A percentile compares a stretch with the other conserved stretches of the same genome.
These are phyloP conservation scores for Anableps anableps DNA, from an alignment of 2,797 vertebrate genomes.

Conservation along the genomic window DNA sequence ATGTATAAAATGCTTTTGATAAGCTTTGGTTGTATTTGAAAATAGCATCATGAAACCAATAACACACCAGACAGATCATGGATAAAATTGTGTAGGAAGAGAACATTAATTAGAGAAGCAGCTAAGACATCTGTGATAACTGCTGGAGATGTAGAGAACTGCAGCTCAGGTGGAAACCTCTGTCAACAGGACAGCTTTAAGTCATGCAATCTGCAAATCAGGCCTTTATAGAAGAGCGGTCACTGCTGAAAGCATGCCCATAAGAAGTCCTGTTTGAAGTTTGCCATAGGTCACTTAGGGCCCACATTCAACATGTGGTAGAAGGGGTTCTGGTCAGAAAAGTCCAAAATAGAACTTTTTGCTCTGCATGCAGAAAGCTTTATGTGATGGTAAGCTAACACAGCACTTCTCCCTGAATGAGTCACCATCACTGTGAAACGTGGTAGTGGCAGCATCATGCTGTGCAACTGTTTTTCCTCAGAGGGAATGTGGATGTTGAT, in stretches of 20 bases:
- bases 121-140: not conserved
- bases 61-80: not conserved
- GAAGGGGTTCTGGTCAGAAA: not conserved
- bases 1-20: not conserved
- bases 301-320: not conserved
- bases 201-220: not conserved
- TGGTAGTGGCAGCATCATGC: not conserved
- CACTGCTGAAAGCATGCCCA: no score
- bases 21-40: not conserved
- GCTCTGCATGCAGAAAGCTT: conserved; percentile 4
- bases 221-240: not conserved
- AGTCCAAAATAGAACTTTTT: not conserved
- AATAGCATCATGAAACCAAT: not conserved
- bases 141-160: not conserved
- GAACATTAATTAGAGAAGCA: not conserved
- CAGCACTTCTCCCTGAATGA: not conserved
- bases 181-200: not conserved
- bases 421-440: not conserved
- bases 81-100: not conserved
- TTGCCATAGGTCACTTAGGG: not conserved
- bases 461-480: not conserved
- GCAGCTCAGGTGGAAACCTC: not conserved
- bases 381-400: no score
- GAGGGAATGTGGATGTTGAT: not conserved
- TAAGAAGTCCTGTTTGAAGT: not conserved